phyloP scores from a whole-genome alignment of 2,888 invertebrate genomes.

The Dicyrtoma fusca region DNA sequence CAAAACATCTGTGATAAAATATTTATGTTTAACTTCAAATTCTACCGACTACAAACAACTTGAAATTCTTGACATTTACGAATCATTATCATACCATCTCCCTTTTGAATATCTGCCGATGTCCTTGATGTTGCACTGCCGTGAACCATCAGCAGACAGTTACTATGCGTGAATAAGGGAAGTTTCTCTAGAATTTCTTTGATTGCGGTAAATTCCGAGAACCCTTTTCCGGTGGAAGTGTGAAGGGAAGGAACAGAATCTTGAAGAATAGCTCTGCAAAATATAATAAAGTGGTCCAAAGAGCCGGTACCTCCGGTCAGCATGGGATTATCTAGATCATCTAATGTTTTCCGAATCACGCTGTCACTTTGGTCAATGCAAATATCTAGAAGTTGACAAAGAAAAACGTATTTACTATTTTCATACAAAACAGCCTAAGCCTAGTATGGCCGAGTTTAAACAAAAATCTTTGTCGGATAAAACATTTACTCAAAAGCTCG shows the following conservation, averaged over 20 bases:
- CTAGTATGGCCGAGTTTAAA: neutral
- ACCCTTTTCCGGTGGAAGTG: slow-evolving; percentile 45
- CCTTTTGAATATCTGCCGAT: slow-evolving; percentile 66
- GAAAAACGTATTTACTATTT: no score
- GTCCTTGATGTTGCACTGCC: slow-evolving; percentile 79
- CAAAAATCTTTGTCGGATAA: neutral
- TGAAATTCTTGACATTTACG: neutral
- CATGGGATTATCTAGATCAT: slow-evolving; percentile 69
- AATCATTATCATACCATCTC: slow-evolving; percentile 59
- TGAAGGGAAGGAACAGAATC: slow-evolving; percentile 40
- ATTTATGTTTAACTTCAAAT: no score
- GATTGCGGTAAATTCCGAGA: slow-evolving; percentile 47
- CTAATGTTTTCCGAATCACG: slow-evolving; percentile 64
- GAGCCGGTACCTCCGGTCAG: slow-evolving; percentile 58
- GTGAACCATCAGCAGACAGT: slow-evolving; percentile 69
- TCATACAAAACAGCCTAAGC: no score
- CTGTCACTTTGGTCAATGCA: slow-evolving; percentile 62
- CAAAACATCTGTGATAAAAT: slow-evolving; percentile 57
- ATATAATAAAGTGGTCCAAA: slow-evolving; percentile 53
- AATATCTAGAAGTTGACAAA: slow-evolving; percentile 59
- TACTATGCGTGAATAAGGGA: slow-evolving; percentile 65
- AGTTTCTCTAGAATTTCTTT: slow-evolving; percentile 61
- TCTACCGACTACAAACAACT: neutral
- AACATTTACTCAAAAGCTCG: slow-evolving; percentile 50
- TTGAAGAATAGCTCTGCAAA: slow-evolving; percentile 30